Evolutionary conservation across 2,888 invertebrate species (phyloP).

Genomic region (Cosmia pyralina): DNA sequence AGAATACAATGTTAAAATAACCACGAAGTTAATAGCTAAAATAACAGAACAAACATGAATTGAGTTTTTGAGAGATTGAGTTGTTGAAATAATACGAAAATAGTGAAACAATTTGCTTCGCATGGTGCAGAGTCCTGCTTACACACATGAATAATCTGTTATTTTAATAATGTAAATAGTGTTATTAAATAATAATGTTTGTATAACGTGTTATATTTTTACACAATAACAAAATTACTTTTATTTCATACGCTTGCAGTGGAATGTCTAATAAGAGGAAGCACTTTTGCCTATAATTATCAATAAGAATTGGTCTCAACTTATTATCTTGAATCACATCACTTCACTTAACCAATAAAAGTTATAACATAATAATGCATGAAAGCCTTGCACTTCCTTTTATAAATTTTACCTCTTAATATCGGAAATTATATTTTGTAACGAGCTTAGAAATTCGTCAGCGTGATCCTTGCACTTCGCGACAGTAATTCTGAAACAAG

Average conservation of each 20-base stretch:
- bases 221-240: background rate
- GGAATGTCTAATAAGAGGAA: slow-evolving; percentile 5
- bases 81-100: slow-evolving; percentile 20
- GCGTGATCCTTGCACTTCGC: slow-evolving; percentile 70
- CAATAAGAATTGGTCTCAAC: background rate
- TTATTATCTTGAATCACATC: background rate
- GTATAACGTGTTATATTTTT: too few relatives aligned
- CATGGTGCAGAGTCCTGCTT: background rate
- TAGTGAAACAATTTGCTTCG: background rate
- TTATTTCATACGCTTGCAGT: slow-evolving; percentile 1
- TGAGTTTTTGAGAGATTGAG: too few relatives aligned
- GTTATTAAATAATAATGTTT: background rate
- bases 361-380: background rate
- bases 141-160: background rate
- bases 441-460: slow-evolving; percentile 47
- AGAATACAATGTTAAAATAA: slow-evolving; percentile 9
- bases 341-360: slow-evolving; percentile 2
- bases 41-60: background rate
- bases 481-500: slow-evolving; percentile 74
- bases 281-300: background rate
- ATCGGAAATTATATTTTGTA: slow-evolving; percentile 55
- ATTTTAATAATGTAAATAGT: background rate
- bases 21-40: background rate
- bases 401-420: slow-evolving; percentile 12
- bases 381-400: background rate